Base-by-base conservation (phyloP, 1,140 invertebrate species). In the Drosophila nannoptera region DNA sequence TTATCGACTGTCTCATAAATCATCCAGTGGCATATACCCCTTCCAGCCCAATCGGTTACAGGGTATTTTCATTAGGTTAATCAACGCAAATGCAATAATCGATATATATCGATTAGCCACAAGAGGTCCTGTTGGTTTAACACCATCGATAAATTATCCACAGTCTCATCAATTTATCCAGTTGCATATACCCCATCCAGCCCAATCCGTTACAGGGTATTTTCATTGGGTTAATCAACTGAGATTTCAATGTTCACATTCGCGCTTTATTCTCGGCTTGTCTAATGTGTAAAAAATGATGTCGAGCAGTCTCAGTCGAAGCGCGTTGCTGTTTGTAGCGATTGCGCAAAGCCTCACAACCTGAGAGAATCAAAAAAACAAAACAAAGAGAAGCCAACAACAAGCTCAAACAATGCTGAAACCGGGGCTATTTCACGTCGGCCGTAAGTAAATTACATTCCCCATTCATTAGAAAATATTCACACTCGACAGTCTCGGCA, bases 281-380 rank as follows among this genome's bases (percentile, higher is more conserved):
- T 33, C 54, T 45, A 56, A 45, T 56, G 40, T 56, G 40, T 45
- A 33, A 16, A 56, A 56, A 16, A 32, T 14, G 12, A 29, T 35
- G 11, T 22, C 54, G 31, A 50, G 35, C 69, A 72, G 69, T 72
- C 64, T 55, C 43, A 52, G n/a, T 22, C 48, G 9, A 16, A 49
- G 22, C 55, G 56, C 43, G 33, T 14, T 11, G 7, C 16, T 7
- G 64, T 32, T 29, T 42, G 16, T 43, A 40, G 14, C 43, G 16
- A 35, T 48, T 22, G 2, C 35, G 59, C 59, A 32, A 12, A 52
- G 54, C 31, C 9, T 45, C 9, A 32, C 38, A n/a, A n/a, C n/a
- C 22, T 33, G 16, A 38, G 32, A 38, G 33, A 31, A 22, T 16
- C 36, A 52, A 2, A 42, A 38, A 49, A 8, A 46, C 11, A 53